Evolutionary conservation across 2,797 vertebrate species (phyloP), one percentile per base, ranked within the genome.

Genomic region (Pipistrellus kuhlii): DNA sequence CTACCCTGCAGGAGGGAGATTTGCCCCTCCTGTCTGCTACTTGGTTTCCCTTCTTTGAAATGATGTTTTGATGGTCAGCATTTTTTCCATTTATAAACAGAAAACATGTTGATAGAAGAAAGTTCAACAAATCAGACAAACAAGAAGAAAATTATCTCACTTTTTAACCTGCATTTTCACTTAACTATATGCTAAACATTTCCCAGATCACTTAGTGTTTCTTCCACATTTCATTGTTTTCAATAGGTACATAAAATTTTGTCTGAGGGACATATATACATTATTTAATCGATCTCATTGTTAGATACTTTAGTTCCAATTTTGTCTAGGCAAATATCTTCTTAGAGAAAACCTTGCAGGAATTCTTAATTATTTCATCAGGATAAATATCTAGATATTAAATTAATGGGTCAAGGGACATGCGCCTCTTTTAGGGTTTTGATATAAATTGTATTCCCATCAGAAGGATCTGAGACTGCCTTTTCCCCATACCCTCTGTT

Each of bases 11-110:
- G 41, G 75, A 62, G 38, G 69, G 85, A 35, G 23, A 18, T 53
- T 32, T 91, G 66, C 38, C 59, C 46, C 21, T 87, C 72, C 72
- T 59, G 62, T 62, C 55, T 73, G 11, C 41, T 81, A 73, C 64
- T 77, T 71, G 77, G 48, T 93, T 91, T 92, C 68, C 17, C 59
- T 72, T 95, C 95, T 93, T 71, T 53, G 14, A 75, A 94, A 93
- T 85, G 72, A 82, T 72, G 92, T 94, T 82, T 77, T 73, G 62
- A 86, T 44, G 57, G 35, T 90, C 38, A 14, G 23, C 81, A 93
- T 81, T 53, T 25, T 59, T 68, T 18, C 27, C 72, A 15, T 73
- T 93, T 94, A 75, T 55, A 55, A 85, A 81, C 66, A 90, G 92
- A 95, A 76, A 59, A 21, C 69, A 66, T 85, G 32, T 88, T 91